A percentile compares a stretch with the other conserved stretches of the same genome.
phyloP scores from a whole-genome alignment of 2,113 vertebrate genomes.

The Tragelaphus buxtoni region DNA sequence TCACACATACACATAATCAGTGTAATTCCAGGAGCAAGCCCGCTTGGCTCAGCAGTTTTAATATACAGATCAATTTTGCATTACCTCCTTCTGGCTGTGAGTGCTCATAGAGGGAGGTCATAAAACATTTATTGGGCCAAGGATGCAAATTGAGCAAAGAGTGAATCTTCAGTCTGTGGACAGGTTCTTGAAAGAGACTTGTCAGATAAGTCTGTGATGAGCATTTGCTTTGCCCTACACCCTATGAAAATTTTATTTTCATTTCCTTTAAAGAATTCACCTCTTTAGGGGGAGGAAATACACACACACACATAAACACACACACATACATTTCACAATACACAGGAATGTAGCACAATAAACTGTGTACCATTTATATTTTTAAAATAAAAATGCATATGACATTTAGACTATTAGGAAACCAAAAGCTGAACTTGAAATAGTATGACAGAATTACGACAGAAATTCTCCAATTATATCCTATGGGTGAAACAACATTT shows the following conservation, averaged over 20 bases:
- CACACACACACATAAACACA: neutral
- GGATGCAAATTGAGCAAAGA: conserved; percentile 86
- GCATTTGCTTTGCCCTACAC: conserved; percentile 74
- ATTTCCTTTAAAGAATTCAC: conserved; percentile 67
- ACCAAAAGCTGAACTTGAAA: neutral
- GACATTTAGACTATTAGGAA: conserved; percentile 16
- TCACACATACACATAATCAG: conserved; percentile 82
- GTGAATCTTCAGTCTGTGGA: conserved; percentile 84
- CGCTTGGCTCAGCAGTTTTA: conserved; percentile 91
- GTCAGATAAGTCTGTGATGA: conserved; percentile 77
- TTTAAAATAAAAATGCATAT: conserved; percentile 35
- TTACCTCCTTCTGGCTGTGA: conserved; percentile 90
- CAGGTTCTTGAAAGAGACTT: conserved; percentile 79
- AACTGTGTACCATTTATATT: neutral
- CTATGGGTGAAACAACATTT: neutral
- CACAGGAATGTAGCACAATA: conserved; percentile 11
- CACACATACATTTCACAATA: neutral
- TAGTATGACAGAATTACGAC: neutral
- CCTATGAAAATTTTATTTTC: conserved; percentile 77
- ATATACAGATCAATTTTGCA: conserved; percentile 94
- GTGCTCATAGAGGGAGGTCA: conserved; percentile 85
- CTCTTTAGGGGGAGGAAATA: neutral
- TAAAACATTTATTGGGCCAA: conserved; percentile 92
- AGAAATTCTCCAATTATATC: conserved; percentile 1
- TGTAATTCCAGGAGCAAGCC: conserved; percentile 83